These are phyloP conservation scores for Samia ricini DNA, from an alignment of 1,140 invertebrate genomes.

Conservation along the genomic window DNA sequence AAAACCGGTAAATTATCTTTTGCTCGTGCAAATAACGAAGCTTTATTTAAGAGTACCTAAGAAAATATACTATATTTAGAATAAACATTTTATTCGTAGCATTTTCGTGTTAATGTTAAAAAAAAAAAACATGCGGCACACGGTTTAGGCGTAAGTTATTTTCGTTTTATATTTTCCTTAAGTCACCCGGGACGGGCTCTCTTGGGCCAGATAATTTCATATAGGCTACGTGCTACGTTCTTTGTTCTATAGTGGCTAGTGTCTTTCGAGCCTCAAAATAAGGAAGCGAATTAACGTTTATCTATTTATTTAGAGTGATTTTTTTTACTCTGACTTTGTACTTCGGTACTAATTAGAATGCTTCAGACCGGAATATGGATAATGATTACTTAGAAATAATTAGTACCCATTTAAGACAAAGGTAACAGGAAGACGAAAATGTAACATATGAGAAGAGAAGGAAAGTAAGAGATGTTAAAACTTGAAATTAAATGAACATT, in stretches of 20 bases:
- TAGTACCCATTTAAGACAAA: too few species aligned
- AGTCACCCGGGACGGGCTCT: constrained; percentile 42
- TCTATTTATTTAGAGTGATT: neutral
- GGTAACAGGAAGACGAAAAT: too few species aligned
- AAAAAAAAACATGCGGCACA: constrained; percentile 35
- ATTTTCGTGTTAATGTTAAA: constrained; percentile 45
- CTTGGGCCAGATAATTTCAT: constrained; percentile 60
- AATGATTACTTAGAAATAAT: too few species aligned
- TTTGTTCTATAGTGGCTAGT: constrained; percentile 37
- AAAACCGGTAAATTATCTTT: neutral
- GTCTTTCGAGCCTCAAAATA: constrained; percentile 29
- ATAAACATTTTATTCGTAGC: constrained; percentile 51
- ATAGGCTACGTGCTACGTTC: constrained; percentile 53
- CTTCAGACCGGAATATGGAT: too few species aligned
- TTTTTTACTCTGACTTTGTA: neutral
- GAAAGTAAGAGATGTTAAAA: too few species aligned
- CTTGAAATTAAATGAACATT: too few species aligned
- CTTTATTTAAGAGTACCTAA: constrained; percentile 13
- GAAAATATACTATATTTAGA: constrained; percentile 36
- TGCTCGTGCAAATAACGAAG: constrained; percentile 17
- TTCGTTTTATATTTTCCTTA: constrained; percentile 62
- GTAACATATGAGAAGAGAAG: too few species aligned
- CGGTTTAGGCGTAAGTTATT: constrained; percentile 62
- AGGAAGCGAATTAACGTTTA: constrained; percentile 23
- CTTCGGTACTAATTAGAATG: neutral